Evolutionary conservation across 2,797 vertebrate species (phyloP).

Genomic region (Cygnus olor): DNA sequence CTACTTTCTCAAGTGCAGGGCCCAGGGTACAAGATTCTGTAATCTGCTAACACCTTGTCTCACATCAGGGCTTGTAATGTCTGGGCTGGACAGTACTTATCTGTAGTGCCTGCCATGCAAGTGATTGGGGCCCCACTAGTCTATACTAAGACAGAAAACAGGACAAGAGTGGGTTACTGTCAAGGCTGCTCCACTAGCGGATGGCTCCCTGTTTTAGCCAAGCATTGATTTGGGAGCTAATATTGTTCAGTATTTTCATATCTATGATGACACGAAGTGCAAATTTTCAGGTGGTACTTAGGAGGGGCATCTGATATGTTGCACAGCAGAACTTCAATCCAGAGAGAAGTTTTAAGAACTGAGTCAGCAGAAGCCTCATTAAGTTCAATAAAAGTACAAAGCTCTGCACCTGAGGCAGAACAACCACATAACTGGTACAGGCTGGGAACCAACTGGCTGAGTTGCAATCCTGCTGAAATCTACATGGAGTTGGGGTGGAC

Average conservation of each 20-base stretch:
- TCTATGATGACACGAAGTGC: background rate
- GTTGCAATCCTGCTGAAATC: background rate
- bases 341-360: background rate
- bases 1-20: background rate
- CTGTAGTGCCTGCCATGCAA: background rate
- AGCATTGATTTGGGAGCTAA: background rate
- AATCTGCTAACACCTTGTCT: background rate
- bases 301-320: background rate
- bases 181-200: background rate
- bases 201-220: background rate
- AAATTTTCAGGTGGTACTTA: background rate
- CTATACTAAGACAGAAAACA: background rate
- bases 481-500: background rate
- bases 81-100: background rate
- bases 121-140: background rate
- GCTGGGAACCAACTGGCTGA: background rate
- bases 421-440: background rate
- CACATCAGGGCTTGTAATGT: background rate
- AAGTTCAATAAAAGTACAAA: background rate
- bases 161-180: background rate
- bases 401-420: background rate
- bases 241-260: background rate
- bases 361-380: background rate
- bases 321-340: background rate
- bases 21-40: background rate